These are phyloP conservation scores for Halictus ligatus DNA, from an alignment of 2,888 invertebrate species.

Conservation along the genomic window DNA sequence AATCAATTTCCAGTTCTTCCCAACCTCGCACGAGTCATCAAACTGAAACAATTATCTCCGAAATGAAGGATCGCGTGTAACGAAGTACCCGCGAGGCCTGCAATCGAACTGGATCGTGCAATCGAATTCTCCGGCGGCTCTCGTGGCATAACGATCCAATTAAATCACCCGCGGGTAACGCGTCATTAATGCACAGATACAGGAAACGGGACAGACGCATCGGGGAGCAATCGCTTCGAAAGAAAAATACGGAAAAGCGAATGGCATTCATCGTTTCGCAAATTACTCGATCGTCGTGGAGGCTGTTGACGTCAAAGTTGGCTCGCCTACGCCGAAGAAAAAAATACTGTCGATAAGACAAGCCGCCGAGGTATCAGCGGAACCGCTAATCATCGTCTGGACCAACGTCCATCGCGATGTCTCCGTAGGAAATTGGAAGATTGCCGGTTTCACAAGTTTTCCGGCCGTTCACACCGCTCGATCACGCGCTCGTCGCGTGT, in stretches of 20 bases:
- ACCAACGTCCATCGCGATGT: slow-evolving; percentile 43
- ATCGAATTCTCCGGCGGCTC: neutral
- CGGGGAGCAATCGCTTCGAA: neutral
- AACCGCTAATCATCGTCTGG: slow-evolving; percentile 35
- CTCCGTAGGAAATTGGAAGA: slow-evolving; percentile 45
- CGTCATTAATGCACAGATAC: neutral
- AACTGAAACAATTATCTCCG: neutral
- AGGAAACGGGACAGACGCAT: neutral
- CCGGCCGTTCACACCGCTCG: neutral
- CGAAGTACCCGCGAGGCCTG: neutral
- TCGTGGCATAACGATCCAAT: neutral
- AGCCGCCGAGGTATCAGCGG: slow-evolving; percentile 24
- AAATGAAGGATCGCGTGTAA: neutral
- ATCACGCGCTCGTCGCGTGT: slow-evolving; percentile 43
- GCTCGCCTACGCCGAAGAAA: slow-evolving; percentile 7
- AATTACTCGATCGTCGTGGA: neutral
- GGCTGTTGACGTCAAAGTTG: slow-evolving; percentile 2
- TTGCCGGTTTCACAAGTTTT: slow-evolving; percentile 16
- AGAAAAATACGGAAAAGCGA: neutral
- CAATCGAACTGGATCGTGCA: neutral
- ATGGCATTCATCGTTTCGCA: neutral
- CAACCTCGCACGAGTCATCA: too few species aligned
- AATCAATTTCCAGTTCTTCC: too few species aligned
- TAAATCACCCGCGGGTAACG: neutral
- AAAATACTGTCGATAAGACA: slow-evolving; percentile 26